Evolutionary conservation across 2,888 invertebrate genomes (phyloP), one percentile per base, ranked within the genome.

Genomic region (Gymnocheta viridis): DNA sequence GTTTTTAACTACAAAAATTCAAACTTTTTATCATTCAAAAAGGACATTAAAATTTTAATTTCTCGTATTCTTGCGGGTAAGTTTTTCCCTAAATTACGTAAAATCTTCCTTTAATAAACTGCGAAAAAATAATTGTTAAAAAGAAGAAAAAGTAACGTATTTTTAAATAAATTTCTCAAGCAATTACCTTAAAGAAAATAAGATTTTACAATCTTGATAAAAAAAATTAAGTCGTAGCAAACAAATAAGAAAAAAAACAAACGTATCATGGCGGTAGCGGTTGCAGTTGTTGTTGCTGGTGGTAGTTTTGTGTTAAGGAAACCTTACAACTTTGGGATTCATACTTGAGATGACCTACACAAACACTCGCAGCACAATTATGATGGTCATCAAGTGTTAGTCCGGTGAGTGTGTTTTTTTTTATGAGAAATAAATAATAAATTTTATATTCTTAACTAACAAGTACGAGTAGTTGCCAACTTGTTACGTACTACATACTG

Each of bases 151-250:
- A 81, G 84, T 84, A 84, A 84, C 84, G 84, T 84, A 81, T 84
- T 84, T 84, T 77, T 67, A 47, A 35, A 17, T 38, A 72, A 73
- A 77, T 81, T 84, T 84, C 84, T 84, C 84, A 84, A 81, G 81
- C 81, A 84, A 84, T 84, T 84, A 74, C 38, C 27, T 78, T 58
- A 12, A 38, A 72, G n/a, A 76, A 77, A 60, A 58, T 54, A 81
- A 84, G 84, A 84, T 84, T 84, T 84, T 62, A 73, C 62, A 73
- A 81, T 84, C 73, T 62, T 73, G 84, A 84, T 84, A 84, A 84
- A 60, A 62, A 29, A 73, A 69, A 73, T 51, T 29, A 78, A 41
- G 51, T 62, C 60, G n/a, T n/a, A n/a, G n/a, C n/a, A n/a, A n/a
- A n/a, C n/a, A n/a, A 70, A 38, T 41, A 12, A 74, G 14, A 60